Percentiles rank a stretch among this genome's conserved stretches.
Evolutionary conservation across 1,140 invertebrate genomes (phyloP).

Genomic region (Sesamia nonagrioides): DNA sequence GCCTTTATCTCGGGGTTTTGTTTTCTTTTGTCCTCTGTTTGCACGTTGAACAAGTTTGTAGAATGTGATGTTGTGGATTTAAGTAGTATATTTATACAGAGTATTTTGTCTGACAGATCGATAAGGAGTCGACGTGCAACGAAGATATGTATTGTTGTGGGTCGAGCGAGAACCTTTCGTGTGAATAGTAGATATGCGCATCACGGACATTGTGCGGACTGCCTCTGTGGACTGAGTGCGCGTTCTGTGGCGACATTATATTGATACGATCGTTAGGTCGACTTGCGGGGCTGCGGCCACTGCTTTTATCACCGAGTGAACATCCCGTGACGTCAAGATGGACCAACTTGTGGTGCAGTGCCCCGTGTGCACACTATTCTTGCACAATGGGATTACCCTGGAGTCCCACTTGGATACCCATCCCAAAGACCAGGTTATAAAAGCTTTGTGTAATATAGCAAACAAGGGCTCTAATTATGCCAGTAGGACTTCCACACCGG

Average conservation of each 20-base stretch:
- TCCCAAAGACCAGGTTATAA: slow-evolving; percentile 95
- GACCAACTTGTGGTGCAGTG: slow-evolving; percentile 89
- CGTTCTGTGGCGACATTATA: slow-evolving; percentile 54
- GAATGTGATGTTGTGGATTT: slow-evolving; percentile 63
- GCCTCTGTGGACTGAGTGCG: slow-evolving; percentile 69
- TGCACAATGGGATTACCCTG: slow-evolving; percentile 93
- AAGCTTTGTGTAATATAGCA: slow-evolving; percentile 89
- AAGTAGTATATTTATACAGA: slow-evolving; percentile 72
- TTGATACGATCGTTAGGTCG: slow-evolving; percentile 24
- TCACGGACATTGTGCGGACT: slow-evolving; percentile 71
- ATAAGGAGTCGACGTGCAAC: slow-evolving; percentile 78
- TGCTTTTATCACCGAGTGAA: slow-evolving; percentile 31
- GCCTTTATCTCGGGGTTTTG: slow-evolving; percentile 85
- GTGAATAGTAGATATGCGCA: slow-evolving; percentile 78
- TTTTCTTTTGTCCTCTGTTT: slow-evolving; percentile 84
- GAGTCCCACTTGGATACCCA: slow-evolving; percentile 94
- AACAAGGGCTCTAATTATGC: slow-evolving; percentile 67
- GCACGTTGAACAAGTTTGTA: slow-evolving; percentile 76
- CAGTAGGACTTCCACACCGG: slow-evolving; percentile 79
- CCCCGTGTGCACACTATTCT: slow-evolving; percentile 94
- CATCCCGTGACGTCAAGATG: slow-evolving; percentile 73
- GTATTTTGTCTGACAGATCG: slow-evolving; percentile 84
- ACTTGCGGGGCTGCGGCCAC: slow-evolving; percentile 15
- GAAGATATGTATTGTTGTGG: slow-evolving; percentile 81
- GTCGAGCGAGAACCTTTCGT: slow-evolving; percentile 68